Conservation (phyloP, 2,113 vertebrate genomes). For the Coregonus clupeaformis region DNA sequence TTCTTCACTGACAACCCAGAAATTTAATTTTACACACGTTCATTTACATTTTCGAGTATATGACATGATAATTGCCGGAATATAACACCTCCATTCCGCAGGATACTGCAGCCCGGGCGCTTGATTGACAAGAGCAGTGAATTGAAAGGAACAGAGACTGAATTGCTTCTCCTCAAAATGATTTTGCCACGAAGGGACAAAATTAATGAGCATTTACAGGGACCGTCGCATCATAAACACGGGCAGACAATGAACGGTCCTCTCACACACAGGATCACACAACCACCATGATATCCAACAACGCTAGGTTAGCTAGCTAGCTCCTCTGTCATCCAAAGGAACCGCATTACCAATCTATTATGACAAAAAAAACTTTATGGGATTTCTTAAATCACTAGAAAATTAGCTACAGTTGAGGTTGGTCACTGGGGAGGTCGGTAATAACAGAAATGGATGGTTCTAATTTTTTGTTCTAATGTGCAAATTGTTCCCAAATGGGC, state of each 20-base stretch:
- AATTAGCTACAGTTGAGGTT: conserved; percentile 49
- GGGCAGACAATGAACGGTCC: conserved; percentile 84
- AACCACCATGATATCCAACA: conserved; percentile 70
- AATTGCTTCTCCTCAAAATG: conserved; percentile 93
- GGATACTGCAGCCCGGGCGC: conserved; percentile 85
- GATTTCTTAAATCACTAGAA: conserved; percentile 53
- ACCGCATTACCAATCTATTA: conserved; percentile 38
- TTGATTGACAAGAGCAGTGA: conserved; percentile 99
- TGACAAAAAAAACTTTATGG: conserved; percentile 45
- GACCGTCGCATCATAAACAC: conserved; percentile 92
- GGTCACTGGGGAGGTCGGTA: conserved; percentile 38
- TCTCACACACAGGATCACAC: conserved; percentile 16
- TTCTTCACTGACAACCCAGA: conserved; percentile 99
- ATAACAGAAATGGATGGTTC: conserved; percentile 23
- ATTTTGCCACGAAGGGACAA: conserved; percentile 96
- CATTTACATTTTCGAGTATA: conserved; percentile 99
- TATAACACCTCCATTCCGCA: conserved; percentile 99
- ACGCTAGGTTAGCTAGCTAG: conserved; percentile 46
- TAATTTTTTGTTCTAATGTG: too few relatives aligned
- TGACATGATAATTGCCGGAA: conserved; percentile 99
- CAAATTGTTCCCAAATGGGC: too few relatives aligned
- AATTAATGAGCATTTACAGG: conserved; percentile 98
- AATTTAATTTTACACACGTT: conserved; percentile 99
- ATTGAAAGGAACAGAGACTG: conserved; percentile 99
- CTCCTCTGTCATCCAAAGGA: too few relatives aligned